Evolutionary conservation across 1,140 invertebrate species (phyloP).

Genomic region (Armadillidium nasatum): DNA sequence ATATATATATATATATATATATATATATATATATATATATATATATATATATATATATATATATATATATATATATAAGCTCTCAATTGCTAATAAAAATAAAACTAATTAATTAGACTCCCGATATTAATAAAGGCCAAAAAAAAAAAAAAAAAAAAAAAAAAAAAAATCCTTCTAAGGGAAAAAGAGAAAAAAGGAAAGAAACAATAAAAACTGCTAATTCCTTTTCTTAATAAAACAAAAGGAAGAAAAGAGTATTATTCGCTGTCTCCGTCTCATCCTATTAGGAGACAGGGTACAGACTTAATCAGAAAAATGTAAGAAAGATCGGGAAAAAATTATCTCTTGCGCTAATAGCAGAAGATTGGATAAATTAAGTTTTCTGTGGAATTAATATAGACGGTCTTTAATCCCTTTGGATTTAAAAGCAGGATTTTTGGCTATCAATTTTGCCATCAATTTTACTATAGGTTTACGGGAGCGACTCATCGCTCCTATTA

Average conservation of each 20-base stretch:
- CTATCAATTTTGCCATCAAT: not conserved
- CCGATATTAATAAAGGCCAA: no score
- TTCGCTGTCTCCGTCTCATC: not conserved
- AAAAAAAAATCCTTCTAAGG: not conserved
- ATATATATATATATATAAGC: no score
- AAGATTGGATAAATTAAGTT: conserved; percentile 7
- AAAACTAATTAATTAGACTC: no score
- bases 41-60: no score
- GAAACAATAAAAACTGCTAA: not conserved
- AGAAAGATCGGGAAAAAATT: not conserved
- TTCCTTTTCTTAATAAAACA: not conserved
- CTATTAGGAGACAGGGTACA: not conserved
- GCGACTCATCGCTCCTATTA: not conserved
- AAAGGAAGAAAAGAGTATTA: not conserved
- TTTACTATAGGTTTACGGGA: not conserved
- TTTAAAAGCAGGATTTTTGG: not conserved
- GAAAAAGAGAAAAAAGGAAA: not conserved
- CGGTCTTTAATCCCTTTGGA: not conserved
- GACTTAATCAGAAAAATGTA: not conserved
- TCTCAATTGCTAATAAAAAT: no score
- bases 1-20: no score
- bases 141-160: no score
- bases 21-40: no score
- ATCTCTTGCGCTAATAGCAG: not conserved
- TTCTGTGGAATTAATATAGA: not conserved